phyloP scores from a whole-genome alignment of 2,888 invertebrate genomes.

The Conus canariensis region DNA sequence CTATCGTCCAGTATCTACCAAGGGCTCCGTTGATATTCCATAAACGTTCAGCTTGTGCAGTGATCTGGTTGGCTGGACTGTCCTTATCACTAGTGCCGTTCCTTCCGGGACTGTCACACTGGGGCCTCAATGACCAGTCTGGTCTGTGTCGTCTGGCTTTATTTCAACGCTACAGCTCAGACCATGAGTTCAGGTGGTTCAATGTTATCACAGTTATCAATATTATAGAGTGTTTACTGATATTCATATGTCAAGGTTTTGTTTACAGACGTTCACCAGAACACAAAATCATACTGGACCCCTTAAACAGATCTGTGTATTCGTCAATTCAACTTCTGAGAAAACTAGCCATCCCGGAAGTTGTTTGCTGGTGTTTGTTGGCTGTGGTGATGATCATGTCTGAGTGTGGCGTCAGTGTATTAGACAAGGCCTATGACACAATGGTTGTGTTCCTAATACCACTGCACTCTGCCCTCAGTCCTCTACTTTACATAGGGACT shows the following conservation, averaged over 20 bases:
- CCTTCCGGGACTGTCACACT: background rate
- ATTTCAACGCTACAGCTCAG: background rate
- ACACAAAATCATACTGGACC: background rate
- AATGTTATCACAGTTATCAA: background rate
- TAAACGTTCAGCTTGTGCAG: background rate
- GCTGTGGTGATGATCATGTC: background rate
- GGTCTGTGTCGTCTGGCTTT: conserved; percentile 8
- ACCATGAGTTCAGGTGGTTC: background rate
- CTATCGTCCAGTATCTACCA: background rate
- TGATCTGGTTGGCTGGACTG: background rate
- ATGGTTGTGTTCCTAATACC: background rate
- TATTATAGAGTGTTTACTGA: background rate
- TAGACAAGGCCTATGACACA: background rate
- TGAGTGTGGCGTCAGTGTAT: background rate
- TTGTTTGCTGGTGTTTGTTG: background rate
- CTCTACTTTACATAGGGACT: background rate
- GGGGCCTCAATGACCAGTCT: background rate
- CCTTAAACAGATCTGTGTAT: background rate
- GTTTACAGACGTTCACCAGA: background rate
- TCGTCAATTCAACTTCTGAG: background rate
- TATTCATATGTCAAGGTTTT: background rate
- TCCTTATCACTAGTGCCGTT: background rate
- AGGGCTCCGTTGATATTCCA: background rate
- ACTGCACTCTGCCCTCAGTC: background rate
- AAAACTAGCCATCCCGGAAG: background rate